phyloP scores from a whole-genome alignment of 2,888 invertebrate genomes.

The Neelides folsomi region DNA sequence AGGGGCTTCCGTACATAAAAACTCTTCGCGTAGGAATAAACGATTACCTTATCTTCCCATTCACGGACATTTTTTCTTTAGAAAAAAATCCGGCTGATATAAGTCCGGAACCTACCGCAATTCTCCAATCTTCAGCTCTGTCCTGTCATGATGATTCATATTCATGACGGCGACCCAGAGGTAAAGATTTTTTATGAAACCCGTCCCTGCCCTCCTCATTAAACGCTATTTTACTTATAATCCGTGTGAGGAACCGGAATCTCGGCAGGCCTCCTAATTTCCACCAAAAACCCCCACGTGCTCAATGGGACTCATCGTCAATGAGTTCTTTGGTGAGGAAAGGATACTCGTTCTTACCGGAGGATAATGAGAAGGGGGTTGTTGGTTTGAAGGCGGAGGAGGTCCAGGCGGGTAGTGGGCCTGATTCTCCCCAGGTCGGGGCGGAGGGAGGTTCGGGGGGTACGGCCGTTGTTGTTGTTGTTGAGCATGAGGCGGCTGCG shows the following conservation, averaged over 20 bases:
- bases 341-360: slow-evolving; percentile 9
- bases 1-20: too few species aligned
- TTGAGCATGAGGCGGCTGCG: slow-evolving; percentile 5
- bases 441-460: neutral
- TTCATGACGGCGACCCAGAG: slow-evolving; percentile 6
- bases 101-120: slow-evolving; percentile 13
- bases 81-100: slow-evolving; percentile 1
- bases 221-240: too few species aligned
- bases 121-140: slow-evolving; percentile 2
- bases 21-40: too few species aligned
- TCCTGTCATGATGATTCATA: slow-evolving; percentile 16
- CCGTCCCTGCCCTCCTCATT: too few species aligned
- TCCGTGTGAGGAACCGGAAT: too few species aligned
- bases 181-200: too few species aligned
- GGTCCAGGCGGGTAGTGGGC: slow-evolving; percentile 6
- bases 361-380: slow-evolving; percentile 28
- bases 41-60: too few species aligned
- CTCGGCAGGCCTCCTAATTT: too few species aligned
- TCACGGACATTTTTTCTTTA: neutral
- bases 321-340: too few species aligned
- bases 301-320: too few species aligned
- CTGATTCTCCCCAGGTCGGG: neutral
- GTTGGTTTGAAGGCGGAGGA: slow-evolving; percentile 26
- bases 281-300: too few species aligned
- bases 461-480: neutral